A percentile compares a stretch with the other conserved stretches of the same genome.
Evolutionary conservation across 2,888 invertebrate species (phyloP).

Genomic region (Chymomyza caudatula): DNA sequence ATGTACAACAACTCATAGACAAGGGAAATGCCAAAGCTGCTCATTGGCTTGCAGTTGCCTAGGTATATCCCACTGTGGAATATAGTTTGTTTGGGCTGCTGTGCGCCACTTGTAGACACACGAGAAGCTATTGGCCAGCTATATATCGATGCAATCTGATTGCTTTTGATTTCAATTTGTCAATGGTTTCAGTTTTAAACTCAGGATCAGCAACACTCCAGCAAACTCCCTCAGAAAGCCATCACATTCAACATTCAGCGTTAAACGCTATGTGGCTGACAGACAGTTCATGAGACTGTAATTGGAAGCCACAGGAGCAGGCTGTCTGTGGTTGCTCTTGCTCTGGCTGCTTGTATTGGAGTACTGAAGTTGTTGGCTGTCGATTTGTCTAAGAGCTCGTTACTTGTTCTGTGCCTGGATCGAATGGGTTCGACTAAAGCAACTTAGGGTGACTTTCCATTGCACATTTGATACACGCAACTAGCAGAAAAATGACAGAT

Average conservation of each 20-base stretch:
- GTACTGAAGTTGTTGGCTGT: not conserved
- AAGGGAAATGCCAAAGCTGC: slow-evolving; percentile 14
- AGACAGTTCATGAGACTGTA: slow-evolving; percentile 33
- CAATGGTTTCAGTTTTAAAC: slow-evolving; percentile 18
- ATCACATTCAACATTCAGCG: not conserved
- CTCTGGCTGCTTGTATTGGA: not conserved
- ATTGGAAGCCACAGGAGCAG: slow-evolving; percentile 21
- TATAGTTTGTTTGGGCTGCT: not conserved
- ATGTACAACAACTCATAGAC: slow-evolving; percentile 39
- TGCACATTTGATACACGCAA: slow-evolving; percentile 25
- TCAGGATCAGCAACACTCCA: not conserved
- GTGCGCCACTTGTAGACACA: not conserved
- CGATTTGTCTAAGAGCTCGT: slow-evolving; percentile 19
- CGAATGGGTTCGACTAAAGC: slow-evolving; percentile 5
- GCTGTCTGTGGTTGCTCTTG: not conserved
- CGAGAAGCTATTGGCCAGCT: not conserved
- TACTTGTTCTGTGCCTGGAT: slow-evolving; percentile 1
- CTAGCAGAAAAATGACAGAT: slow-evolving; percentile 19
- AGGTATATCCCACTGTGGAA: not conserved
- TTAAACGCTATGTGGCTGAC: not conserved
- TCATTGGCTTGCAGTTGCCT: not conserved
- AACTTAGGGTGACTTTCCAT: slow-evolving; percentile 11
- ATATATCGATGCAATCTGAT: not conserved
- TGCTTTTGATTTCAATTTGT: slow-evolving; percentile 34
- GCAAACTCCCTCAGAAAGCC: slow-evolving; percentile 1